These are phyloP conservation scores for Druceiella hillmani DNA, from an alignment of 2,888 invertebrate genomes.

Conservation along the genomic window DNA sequence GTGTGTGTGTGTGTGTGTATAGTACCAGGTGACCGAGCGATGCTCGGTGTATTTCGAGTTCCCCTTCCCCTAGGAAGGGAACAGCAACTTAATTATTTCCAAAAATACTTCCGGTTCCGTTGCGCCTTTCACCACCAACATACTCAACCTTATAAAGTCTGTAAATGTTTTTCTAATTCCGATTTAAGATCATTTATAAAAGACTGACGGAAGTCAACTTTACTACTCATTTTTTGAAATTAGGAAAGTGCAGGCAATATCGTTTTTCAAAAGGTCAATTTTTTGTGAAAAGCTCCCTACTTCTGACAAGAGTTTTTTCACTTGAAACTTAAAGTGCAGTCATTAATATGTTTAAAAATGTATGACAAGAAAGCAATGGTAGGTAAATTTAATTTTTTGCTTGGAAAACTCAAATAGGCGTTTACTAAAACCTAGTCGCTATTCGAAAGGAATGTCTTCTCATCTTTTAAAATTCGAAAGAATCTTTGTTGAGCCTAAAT, in stretches of 20 bases:
- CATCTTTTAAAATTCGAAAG: conserved; percentile 16
- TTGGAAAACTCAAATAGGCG: conserved; percentile 14
- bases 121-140: conserved; percentile 23
- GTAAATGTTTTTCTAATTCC: too few relatives aligned
- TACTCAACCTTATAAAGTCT: conserved; percentile 23
- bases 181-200: conserved; percentile 14
- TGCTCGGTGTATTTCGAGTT: too few relatives aligned
- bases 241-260: conserved; percentile 14
- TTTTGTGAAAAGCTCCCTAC: conserved; percentile 13
- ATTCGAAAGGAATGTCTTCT: conserved; percentile 11
- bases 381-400: conserved; percentile 10
- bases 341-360: conserved; percentile 19
- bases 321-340: conserved; percentile 19
- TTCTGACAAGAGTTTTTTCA: conserved; percentile 13
- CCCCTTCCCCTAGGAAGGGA: too few relatives aligned
- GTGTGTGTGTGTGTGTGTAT: too few relatives aligned
- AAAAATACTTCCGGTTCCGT: too few relatives aligned
- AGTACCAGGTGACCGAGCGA: too few relatives aligned
- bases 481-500: too few relatives aligned
- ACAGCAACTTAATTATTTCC: too few relatives aligned
- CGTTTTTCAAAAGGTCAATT: conserved; percentile 10
- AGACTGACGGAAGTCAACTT: conserved; percentile 20
- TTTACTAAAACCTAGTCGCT: conserved; percentile 10
- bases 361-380: conserved; percentile 10
- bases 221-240: too few relatives aligned